These are phyloP conservation scores for Lithobius niger DNA, from an alignment of 1,140 invertebrate genomes.

Conservation along the genomic window DNA sequence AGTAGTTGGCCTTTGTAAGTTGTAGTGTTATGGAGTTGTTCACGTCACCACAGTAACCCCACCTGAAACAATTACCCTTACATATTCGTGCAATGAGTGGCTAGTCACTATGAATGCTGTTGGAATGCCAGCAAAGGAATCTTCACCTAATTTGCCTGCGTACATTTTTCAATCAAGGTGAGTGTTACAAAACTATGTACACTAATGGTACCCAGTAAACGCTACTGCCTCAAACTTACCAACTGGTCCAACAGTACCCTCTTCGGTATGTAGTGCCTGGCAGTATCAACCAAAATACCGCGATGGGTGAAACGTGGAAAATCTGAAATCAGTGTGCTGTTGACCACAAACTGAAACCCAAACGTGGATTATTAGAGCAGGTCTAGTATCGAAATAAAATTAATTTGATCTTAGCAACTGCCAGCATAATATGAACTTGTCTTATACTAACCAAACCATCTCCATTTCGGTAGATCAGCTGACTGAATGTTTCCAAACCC, in stretches of 20 bases:
- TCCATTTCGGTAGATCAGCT: conserved; percentile 42
- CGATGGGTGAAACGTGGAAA: conserved; percentile 56
- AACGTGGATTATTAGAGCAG: background rate
- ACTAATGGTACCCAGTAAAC: too few relatives aligned
- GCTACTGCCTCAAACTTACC: too few relatives aligned
- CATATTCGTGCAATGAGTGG: too few relatives aligned
- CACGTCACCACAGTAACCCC: too few relatives aligned
- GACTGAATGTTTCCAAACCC: conserved; percentile 64
- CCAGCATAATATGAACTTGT: conserved; percentile 22
- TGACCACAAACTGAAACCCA: conserved; percentile 27
- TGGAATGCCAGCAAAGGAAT: too few relatives aligned
- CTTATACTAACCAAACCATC: conserved; percentile 35
- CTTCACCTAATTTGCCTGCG: too few relatives aligned
- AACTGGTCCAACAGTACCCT: conserved; percentile 47
- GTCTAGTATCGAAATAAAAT: background rate
- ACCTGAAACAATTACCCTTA: too few relatives aligned
- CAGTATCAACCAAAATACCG: conserved; percentile 66
- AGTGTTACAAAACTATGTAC: background rate
- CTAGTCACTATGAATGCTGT: too few relatives aligned
- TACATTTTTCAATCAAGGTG: conserved; percentile 5
- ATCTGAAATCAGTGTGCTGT: conserved; percentile 46
- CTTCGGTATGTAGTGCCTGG: conserved; percentile 61
- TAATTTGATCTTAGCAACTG: too few relatives aligned
- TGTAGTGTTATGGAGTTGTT: too few relatives aligned
- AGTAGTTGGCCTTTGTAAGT: too few relatives aligned